Conservation (phyloP, 2,113 vertebrate genomes). For the Lanius ludovicianus region DNA sequence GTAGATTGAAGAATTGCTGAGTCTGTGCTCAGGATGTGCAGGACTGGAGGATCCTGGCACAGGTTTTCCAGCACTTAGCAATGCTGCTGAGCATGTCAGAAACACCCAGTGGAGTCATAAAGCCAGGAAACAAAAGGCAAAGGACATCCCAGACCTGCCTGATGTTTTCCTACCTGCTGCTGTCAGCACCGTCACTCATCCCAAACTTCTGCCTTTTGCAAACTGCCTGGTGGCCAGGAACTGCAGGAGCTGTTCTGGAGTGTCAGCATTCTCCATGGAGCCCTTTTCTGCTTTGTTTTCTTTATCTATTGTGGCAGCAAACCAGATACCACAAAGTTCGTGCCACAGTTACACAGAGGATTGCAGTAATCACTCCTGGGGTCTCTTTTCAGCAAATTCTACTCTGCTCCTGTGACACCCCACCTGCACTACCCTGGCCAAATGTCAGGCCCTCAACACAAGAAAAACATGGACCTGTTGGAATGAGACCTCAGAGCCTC, state of each 20-base stretch:
- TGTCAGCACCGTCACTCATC: not conserved
- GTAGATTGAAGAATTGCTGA: not conserved
- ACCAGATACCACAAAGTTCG: not conserved
- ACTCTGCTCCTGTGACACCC: not conserved
- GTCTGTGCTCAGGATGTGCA: not conserved
- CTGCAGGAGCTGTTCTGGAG: not conserved
- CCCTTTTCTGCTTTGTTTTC: not conserved
- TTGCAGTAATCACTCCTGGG: not conserved
- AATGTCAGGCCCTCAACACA: rapidly evolving
- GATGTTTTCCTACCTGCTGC: not conserved
- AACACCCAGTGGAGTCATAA: not conserved
- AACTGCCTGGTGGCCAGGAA: not conserved
- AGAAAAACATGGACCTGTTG: not conserved
- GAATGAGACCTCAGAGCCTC: not conserved
- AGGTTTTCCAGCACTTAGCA: not conserved
- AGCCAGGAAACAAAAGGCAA: not conserved
- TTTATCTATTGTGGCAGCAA: not conserved
- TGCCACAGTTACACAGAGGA: not conserved
- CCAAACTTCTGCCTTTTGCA: not conserved
- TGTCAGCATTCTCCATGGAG: not conserved
- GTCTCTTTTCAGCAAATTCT: not conserved
- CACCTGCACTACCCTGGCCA: not conserved
- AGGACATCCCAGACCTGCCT: not conserved
- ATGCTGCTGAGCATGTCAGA: not conserved
- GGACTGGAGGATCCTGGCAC: not conserved